phyloP scores from a whole-genome alignment of 2,113 vertebrate genomes.

The Hypocryptadius cinnamomeus region DNA sequence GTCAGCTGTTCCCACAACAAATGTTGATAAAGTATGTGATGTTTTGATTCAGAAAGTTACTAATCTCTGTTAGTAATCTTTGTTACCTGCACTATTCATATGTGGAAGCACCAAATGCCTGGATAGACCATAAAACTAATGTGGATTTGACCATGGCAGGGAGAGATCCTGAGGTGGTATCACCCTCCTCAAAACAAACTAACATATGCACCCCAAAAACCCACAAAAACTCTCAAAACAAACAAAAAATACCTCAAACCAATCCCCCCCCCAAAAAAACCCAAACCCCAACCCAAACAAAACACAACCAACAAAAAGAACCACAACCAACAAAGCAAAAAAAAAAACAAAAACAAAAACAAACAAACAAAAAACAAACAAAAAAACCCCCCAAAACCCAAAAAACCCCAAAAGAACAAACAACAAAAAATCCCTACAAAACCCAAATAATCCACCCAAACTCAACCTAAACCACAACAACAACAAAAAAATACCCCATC shows the following conservation, averaged over 20 bases:
- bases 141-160: background rate
- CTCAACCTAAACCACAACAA: background rate
- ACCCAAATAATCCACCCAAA: background rate
- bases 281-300: background rate
- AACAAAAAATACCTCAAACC: background rate
- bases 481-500: background rate
- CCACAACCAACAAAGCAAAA: background rate
- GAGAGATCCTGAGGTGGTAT: background rate
- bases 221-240: too few relatives aligned
- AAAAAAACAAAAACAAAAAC: background rate
- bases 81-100: background rate
- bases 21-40: background rate
- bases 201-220: background rate
- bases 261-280: background rate
- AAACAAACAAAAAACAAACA: background rate
- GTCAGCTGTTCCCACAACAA: background rate
- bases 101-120: background rate
- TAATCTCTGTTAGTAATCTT: background rate
- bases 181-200: background rate
- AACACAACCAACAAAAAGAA: background rate
- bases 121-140: background rate
- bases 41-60: background rate
- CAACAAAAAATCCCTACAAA: background rate
- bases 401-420: background rate
- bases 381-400: too few relatives aligned